Base-by-base conservation (phyloP, 1,140 invertebrate species). In the Drosophila albomicans region DNA sequence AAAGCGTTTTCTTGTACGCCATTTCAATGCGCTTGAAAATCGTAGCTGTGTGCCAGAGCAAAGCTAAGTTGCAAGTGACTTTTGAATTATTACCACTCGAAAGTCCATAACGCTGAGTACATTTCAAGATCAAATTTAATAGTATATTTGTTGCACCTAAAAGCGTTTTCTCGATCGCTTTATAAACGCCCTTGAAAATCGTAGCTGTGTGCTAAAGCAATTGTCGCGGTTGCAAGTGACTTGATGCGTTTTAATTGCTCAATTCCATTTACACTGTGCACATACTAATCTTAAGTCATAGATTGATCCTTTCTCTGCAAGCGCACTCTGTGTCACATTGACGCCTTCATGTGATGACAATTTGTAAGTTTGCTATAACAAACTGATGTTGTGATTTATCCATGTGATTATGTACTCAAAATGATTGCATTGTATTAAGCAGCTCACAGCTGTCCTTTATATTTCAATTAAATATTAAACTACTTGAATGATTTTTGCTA, bases 281-380 rank as follows among this genome's bases (percentile, higher is more conserved):
- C 74, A 88, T 0, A n/a, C 6, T 54, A 56, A n/a, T 66, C 5
- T 54, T 16, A 20, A 8, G 5, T 38, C 32, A 61, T 8, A 45
- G 13, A 35, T 58, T 28, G 35, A 15, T 15, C 7, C 3, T 0
- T 2, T 5, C 4, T 45, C 8, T 38, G 84, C 84, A 88, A 84
- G 79, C 67, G 85, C 84, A 88, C 85, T 87, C 84, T 88, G 84
- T 87, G 84, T 88, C 79, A 82, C 84, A 61, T 70, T 78, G 61
- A 51, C 59, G 56, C 2, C 61, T 63, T 54, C 69, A 54, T 82
- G 84, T 88, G 84, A 88, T 62, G 61, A 88, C 84, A 88, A 82
- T 88, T 87, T 88, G 84, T 82, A 49, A 80, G 56, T 79, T 88
- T 88, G 84, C 84, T 52, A 88, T 16, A 88, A 2, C 6, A 81